Evolutionary conservation across 2,113 vertebrate genomes (phyloP), one percentile per base, ranked within the genome.

Genomic region (Phyllostomus hastatus): DNA sequence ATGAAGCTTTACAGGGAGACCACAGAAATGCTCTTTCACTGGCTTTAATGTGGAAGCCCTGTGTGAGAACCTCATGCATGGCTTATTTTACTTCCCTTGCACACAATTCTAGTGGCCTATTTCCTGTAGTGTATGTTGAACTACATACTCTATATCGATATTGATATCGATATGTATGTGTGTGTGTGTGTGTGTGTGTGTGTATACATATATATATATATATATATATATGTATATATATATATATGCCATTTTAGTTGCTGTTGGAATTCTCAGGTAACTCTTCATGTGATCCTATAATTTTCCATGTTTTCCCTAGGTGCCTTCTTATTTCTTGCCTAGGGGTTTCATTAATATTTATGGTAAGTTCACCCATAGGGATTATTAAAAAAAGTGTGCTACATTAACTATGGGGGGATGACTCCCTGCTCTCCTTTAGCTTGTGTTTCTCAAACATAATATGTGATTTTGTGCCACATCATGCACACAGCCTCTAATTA

Each of bases 331-430:
- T 19, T 93, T 91, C 38, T 87, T 92, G 38, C 17, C 31, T 84
- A 19, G 64, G 19, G 84, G 5, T 73, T 95, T 94, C 38, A 88
- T 73, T 81, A 43, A 52, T 38, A 22, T 76, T 83, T 90, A 85
- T 76, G 7, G 33, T 54, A 97, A 94, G 73, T 75, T 90, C 78
- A 33, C 46, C 78, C 54, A 6, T 10, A 72, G 82, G 73, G 85
- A 95, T 94, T 95, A 57, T 79, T 86, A 61, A 90, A 95, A 88
- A 80, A 69, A 90, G 61, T 59, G 1, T 92, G 57, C 12, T 38
- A 33, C 2, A 26, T 69, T 61, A 50, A 79, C 57, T 70, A 59
- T 70, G 8, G 26, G n/a, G 4, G 31, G 15, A 41, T 41, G 38
- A 81, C 15, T 19, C 10, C 33, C 20, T 31, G 2, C 17, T 85